Conservation (phyloP, 1,140 invertebrate species). For the Berghia stephanieae region DNA sequence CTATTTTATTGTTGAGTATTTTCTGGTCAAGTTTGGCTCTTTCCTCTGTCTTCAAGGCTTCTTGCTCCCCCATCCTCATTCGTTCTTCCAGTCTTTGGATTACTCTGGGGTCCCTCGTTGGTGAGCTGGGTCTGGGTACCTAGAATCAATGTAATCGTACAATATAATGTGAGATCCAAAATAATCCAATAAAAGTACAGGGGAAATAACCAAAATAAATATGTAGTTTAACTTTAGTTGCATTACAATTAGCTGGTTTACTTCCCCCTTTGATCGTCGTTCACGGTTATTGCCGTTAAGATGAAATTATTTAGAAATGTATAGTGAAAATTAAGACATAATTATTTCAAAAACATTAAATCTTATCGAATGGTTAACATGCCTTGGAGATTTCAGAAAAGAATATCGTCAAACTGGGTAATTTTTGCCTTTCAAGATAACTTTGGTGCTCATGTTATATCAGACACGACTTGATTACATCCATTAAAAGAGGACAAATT, state of each 20-base stretch:
- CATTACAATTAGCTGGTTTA: background rate
- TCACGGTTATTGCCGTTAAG: background rate
- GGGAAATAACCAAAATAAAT: background rate
- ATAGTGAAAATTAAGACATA: too few relatives aligned
- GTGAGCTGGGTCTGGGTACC: constrained; percentile 9
- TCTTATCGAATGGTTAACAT: too few relatives aligned
- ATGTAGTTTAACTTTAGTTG: background rate
- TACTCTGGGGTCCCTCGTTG: constrained; percentile 29
- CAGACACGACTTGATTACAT: too few relatives aligned
- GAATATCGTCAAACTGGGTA: too few relatives aligned
- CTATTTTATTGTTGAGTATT: constrained; percentile 48
- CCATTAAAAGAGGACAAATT: too few relatives aligned
- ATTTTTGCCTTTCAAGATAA: too few relatives aligned
- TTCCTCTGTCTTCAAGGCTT: constrained; percentile 44
- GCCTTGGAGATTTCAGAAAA: too few relatives aligned
- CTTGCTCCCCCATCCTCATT: constrained; percentile 42
- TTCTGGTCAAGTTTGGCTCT: constrained; percentile 40
- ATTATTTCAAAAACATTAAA: too few relatives aligned
- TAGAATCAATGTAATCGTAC: background rate
- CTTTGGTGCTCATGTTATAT: too few relatives aligned
- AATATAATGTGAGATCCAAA: background rate
- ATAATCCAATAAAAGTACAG: background rate
- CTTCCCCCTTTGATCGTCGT: background rate
- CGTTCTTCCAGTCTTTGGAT: constrained; percentile 44
- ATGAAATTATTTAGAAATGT: too few relatives aligned